Base-by-base conservation (phyloP, 2,888 invertebrate genomes). In the Pocota personata region DNA sequence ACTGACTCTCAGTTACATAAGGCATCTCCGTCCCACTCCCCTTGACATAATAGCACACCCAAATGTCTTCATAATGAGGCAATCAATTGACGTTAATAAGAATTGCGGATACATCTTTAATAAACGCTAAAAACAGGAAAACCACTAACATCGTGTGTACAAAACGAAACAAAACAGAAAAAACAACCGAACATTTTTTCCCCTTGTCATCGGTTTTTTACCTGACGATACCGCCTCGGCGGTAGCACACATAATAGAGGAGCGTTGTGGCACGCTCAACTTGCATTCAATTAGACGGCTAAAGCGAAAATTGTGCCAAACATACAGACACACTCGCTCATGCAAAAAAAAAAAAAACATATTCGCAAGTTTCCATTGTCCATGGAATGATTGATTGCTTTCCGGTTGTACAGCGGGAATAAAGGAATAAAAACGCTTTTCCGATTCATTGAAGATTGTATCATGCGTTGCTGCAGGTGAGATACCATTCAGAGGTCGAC, bases 281-380 rank as follows among this genome's bases (percentile, higher is more conserved):
- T 66, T 75, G 58, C 79, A 80, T 86, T 71, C 84, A 67, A 72
- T 83, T 71, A 66, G 66, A 80, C 80, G 71, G 58, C 75, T 60
- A 76, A 80, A 58, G 76, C 67, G 72, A 86, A 86, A 86, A 86
- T 82, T 86, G 82, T 86, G 86, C 86, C 86, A 86, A 84, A 79
- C 57, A 48, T 14, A 69, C 19, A 60, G 60, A 55, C 66, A n/a
- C 19, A 12, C 14, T 40, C 40, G n/a, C 40, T 5, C 35, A 52
- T 50, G 50, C 30, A 64, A 24, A 72, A 50, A 62, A 37, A 64
- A 55, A 32, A 80, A 50, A 50, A 48, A 52, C 14, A 69, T 37
- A 69, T 60, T 32, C 35, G 52, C 75, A 62, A 60, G 66, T 75
- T 52, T 40, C 86, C 72, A 77, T 86, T 86, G 82, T 86, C 76